These are phyloP conservation scores for Melanogrammus aeglefinus DNA, from an alignment of 2,797 vertebrate species.

Conservation along the genomic window DNA sequence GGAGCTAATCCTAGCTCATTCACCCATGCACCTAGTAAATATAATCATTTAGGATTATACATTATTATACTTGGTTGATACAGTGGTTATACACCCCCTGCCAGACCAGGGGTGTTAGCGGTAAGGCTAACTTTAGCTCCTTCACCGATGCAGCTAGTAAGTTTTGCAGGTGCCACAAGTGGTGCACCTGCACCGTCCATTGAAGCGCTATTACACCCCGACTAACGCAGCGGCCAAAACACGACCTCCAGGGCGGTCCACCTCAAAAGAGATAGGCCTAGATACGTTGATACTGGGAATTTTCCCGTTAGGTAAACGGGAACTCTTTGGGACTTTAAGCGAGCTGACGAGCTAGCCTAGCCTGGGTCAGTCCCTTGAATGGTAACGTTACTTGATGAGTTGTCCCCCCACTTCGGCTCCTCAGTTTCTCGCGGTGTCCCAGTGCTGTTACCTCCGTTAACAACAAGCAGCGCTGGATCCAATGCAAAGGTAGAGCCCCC, in stretches of 20 bases:
- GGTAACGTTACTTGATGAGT: not conserved
- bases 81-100: not conserved
- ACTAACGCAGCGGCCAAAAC: slow-evolving; percentile 4
- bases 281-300: slow-evolving; percentile 19
- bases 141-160: slow-evolving; percentile 32
- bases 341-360: slow-evolving; percentile 62
- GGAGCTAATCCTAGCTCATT: slow-evolving; percentile 47
- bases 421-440: not conserved
- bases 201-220: not conserved
- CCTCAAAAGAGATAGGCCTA: not conserved
- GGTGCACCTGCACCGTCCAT: slow-evolving; percentile 66
- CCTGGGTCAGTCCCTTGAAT: slow-evolving; percentile 53
- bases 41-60: not conserved
- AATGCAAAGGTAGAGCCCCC: not conserved
- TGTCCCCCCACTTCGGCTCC: not conserved
- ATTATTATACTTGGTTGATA: not conserved
- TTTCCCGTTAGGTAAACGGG: slow-evolving; percentile 29
- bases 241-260: not conserved
- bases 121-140: slow-evolving; percentile 7
- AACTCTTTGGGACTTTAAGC: slow-evolving; percentile 39
- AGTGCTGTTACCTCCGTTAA: not conserved
- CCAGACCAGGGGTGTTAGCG: not conserved
- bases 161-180: slow-evolving; percentile 66
- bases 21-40: not conserved
- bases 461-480: not conserved